A percentile compares a stretch with the other conserved stretches of the same genome.
Conservation (phyloP, 2,888 invertebrate species). For the Eledona agricola region DNA sequence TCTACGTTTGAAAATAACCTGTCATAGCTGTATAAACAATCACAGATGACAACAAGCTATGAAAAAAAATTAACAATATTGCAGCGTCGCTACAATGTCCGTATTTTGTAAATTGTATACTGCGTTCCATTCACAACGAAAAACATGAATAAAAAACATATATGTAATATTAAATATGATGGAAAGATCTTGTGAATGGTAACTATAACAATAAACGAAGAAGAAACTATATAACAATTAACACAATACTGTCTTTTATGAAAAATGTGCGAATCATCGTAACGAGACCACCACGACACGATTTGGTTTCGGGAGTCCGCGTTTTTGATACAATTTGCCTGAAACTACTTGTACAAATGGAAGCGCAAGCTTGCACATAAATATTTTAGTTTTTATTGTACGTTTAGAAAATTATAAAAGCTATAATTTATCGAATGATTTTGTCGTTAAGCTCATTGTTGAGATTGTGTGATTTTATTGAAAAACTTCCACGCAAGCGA, state of each 20-base stretch:
- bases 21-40: conserved; percentile 55
- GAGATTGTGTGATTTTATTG: conserved; percentile 43
- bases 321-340: conserved; percentile 19
- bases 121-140: conserved; percentile 33
- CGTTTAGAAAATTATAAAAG: conserved; percentile 56
- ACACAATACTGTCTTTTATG: conserved; percentile 52
- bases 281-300: conserved; percentile 21
- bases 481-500: conserved; percentile 2
- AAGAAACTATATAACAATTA: conserved; percentile 41
- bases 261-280: conserved; percentile 13
- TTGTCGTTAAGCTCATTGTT: conserved; percentile 54
- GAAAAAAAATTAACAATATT: conserved; percentile 42
- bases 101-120: conserved; percentile 30
- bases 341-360: conserved; percentile 40
- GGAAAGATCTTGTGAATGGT: conserved; percentile 32
- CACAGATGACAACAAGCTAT: conserved; percentile 56
- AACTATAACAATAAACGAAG: conserved; percentile 39
- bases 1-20: conserved; percentile 51
- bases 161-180: conserved; percentile 5
- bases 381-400: conserved; percentile 38
- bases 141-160: conserved; percentile 30
- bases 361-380: conserved; percentile 49
- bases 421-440: conserved; percentile 47
- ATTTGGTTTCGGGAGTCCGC: conserved; percentile 13
- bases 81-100: conserved; percentile 22